Evolutionary conservation across 2,113 vertebrate genomes (phyloP), one percentile per base, ranked within the genome.

Genomic region (Microcebus jonahi): DNA sequence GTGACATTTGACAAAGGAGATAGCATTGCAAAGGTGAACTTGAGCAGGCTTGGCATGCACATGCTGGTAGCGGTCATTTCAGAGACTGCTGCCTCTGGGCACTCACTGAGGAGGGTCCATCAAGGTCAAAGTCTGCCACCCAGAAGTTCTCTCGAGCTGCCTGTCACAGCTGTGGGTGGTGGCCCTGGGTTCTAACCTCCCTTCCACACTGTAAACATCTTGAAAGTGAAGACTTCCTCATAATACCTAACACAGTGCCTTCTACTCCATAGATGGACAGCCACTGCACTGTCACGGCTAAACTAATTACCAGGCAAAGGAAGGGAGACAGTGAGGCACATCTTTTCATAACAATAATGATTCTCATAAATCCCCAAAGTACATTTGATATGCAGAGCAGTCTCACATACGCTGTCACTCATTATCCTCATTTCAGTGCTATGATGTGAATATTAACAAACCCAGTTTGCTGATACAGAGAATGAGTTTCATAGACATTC

Each of bases 1-100:
- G 48, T 94, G 97, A 92, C 91, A 93, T 92, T 75, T 95, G 95
- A 84, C 82, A 92, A 93, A 86, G 75, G 88, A n/a, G 73, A 48
- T 31, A 70, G 83, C 29, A 59, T 61, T 88, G 29, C 90, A 73
- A 36, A 88, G 95, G 42, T 0, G 10, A 77, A 45, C 57, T 63
- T 3, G n/a, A 67, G 45, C 61, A 70, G 31, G 27, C 15, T 63
- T 84, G 53, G 77, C 59, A 59, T 14, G 36, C 42, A 11, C 90
- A 25, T 15, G 6, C 15, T 36, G 18, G 34, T 27, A 82, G 42
- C 80, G 68, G 76, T 87, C 53, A 76, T 45, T 81, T 85, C 65
- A 67, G 91, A 88, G 55, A 29, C 29, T 0, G 8, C 39, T 21
- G 65, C 77, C 15, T 18, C 90, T 2, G 34, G 75, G 71, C 23